Evolutionary conservation across 2,888 invertebrate species (phyloP).

Genomic region (Oithona nana): DNA sequence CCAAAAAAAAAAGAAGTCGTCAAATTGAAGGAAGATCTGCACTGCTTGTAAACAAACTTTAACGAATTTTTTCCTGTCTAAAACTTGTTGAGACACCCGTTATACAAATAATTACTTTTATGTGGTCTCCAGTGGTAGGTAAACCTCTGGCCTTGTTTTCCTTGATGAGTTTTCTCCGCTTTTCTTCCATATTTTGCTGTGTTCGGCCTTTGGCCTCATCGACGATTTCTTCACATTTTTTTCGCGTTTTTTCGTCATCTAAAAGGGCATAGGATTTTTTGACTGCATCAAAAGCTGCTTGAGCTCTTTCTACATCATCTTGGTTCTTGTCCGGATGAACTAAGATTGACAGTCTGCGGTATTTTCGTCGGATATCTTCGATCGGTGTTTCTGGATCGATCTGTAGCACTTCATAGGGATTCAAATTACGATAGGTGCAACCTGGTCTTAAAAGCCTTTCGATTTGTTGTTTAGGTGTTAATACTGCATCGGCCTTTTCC

Average conservation of each 20-base stretch:
- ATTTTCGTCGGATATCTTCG: conserved; percentile 90
- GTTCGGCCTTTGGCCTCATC: conserved; percentile 90
- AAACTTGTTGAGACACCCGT: too few relatives aligned
- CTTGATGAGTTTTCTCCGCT: conserved; percentile 63
- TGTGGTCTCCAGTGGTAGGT: conserved; percentile 32
- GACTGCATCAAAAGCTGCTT: conserved; percentile 39
- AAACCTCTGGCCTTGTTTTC: conserved; percentile 37
- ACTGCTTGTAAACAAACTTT: too few relatives aligned
- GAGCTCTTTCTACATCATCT: conserved; percentile 82
- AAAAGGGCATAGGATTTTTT: conserved; percentile 87
- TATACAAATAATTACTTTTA: too few relatives aligned
- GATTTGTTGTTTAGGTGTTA: conserved; percentile 93
- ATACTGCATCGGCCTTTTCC: conserved; percentile 85
- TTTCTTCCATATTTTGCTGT: conserved; percentile 55
- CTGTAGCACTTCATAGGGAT: conserved; percentile 65
- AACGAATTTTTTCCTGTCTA: too few relatives aligned
- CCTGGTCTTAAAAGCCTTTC: conserved; percentile 86
- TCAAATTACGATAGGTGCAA: conserved; percentile 94
- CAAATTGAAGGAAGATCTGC: too few relatives aligned
- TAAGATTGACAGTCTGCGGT: conserved; percentile 7
- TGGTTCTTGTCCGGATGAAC: conserved; percentile 99
- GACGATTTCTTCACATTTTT: conserved; percentile 84
- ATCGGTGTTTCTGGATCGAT: conserved; percentile 70
- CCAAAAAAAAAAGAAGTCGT: too few relatives aligned
- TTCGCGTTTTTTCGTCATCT: conserved; percentile 80